phyloP scores from a whole-genome alignment of 92 coral and sea anemone genomes.

The Porites cylindrica region DNA sequence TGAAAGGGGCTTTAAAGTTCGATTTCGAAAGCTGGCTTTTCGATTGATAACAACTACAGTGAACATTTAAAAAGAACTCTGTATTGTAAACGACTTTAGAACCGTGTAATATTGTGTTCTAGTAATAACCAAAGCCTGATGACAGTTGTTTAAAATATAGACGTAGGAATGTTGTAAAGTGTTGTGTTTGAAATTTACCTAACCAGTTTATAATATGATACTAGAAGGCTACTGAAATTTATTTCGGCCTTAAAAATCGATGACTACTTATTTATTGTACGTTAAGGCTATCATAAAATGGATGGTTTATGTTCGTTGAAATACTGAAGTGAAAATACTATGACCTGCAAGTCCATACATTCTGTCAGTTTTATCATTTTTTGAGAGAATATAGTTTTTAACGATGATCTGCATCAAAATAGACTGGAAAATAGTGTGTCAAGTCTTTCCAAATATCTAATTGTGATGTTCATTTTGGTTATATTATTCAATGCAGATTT shows the following conservation, averaged over 20 bases:
- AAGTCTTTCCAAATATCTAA: no score
- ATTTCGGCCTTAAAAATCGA: slow-evolving; percentile 22
- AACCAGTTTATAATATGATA: slow-evolving; percentile 3
- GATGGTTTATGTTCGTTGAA: not conserved
- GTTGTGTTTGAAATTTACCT: not conserved
- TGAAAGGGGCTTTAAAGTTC: not conserved
- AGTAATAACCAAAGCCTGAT: not conserved
- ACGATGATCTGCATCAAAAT: not conserved
- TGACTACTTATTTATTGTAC: slow-evolving; percentile 37
- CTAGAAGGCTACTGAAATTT: not conserved
- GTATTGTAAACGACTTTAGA: not conserved
- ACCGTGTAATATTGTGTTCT: not conserved
- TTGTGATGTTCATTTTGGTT: no score
- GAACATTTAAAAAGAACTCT: not conserved
- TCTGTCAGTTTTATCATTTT: not conserved
- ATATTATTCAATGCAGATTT: not conserved
- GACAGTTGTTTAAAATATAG: not conserved
- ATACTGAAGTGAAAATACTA: not conserved
- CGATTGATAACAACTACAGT: not conserved
- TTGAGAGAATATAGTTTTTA: not conserved
- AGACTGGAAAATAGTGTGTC: not conserved
- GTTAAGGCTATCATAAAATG: not conserved
- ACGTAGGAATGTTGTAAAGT: not conserved
- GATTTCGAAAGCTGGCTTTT: slow-evolving; percentile 28
- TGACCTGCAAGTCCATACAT: not conserved